Evolutionary conservation across 2,113 vertebrate genomes (phyloP).

Genomic region (Irena cyanogastra): DNA sequence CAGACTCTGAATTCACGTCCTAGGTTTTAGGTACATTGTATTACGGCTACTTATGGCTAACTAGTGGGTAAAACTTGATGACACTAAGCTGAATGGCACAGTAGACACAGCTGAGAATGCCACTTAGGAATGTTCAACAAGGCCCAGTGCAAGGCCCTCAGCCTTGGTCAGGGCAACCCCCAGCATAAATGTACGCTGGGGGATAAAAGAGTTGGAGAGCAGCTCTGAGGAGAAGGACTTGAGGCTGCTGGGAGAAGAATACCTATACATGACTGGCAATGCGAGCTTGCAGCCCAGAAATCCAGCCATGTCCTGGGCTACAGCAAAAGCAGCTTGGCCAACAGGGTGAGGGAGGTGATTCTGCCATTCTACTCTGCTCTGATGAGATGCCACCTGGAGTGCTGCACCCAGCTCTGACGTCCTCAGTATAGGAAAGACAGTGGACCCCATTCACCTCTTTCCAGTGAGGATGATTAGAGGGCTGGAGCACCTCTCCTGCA

Average conservation of each 20-base stretch:
- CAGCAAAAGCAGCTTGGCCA: not conserved
- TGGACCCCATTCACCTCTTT: not conserved
- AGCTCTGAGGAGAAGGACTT: not conserved
- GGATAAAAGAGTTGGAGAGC: not conserved
- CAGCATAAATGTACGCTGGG: accelerated
- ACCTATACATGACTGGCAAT: not conserved
- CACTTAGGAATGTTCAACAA: not conserved
- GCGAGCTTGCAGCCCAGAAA: not conserved
- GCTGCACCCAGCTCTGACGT: not conserved
- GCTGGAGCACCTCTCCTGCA: not conserved
- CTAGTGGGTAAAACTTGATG: not conserved
- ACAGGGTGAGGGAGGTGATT: not conserved
- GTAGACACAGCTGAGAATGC: not conserved
- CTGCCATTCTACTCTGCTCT: not conserved
- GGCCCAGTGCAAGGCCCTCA: not conserved
- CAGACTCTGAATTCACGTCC: not conserved
- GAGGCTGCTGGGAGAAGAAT: not conserved
- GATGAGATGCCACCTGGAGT: not conserved
- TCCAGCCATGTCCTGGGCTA: not conserved
- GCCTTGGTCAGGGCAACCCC: not conserved
- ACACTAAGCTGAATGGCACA: not conserved
- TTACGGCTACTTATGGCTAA: not conserved
- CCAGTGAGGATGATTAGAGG: not conserved
- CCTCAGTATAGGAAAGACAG: not conserved
- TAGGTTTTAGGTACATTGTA: not conserved